phyloP scores from a whole-genome alignment of 2,113 vertebrate species.

The Rhinopithecus roxellana region DNA sequence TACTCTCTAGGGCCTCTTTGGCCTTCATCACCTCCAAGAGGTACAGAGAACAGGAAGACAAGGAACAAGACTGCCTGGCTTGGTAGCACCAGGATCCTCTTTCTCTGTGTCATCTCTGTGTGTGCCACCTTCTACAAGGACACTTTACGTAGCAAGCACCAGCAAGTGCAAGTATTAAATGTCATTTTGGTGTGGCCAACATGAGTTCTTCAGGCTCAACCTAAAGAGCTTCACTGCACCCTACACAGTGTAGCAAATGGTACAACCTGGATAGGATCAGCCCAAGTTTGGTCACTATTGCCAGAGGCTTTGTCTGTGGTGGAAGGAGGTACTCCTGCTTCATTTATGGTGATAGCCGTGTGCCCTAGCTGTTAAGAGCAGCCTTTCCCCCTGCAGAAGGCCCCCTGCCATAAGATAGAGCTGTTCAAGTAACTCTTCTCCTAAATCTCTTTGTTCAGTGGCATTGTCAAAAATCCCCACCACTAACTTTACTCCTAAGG shows the following conservation, averaged over 20 bases:
- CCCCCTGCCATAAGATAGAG: neutral
- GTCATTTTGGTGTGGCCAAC: neutral
- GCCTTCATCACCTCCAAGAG: neutral
- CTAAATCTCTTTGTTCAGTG: no score
- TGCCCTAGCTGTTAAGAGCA: neutral
- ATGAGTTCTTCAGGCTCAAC: neutral
- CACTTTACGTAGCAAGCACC: neutral
- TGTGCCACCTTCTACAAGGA: neutral
- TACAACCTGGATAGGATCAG: no score
- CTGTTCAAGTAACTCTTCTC: neutral
- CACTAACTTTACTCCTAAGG: neutral
- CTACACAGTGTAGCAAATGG: neutral
- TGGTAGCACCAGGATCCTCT: neutral
- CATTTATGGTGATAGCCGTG: neutral
- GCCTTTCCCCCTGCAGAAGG: neutral
- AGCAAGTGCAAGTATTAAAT: no score
- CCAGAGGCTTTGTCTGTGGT: neutral
- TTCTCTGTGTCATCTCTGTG: neutral
- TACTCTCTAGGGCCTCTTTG: neutral
- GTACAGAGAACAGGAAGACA: neutral
- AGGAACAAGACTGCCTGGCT: neutral
- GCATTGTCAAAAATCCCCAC: neutral
- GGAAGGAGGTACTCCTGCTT: rapidly evolving
- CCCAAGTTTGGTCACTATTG: no score
- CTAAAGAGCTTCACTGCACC: neutral